These are phyloP conservation scores for Oceanodroma tethys DNA, from an alignment of 2,113 vertebrate genomes.

Conservation along the genomic window DNA sequence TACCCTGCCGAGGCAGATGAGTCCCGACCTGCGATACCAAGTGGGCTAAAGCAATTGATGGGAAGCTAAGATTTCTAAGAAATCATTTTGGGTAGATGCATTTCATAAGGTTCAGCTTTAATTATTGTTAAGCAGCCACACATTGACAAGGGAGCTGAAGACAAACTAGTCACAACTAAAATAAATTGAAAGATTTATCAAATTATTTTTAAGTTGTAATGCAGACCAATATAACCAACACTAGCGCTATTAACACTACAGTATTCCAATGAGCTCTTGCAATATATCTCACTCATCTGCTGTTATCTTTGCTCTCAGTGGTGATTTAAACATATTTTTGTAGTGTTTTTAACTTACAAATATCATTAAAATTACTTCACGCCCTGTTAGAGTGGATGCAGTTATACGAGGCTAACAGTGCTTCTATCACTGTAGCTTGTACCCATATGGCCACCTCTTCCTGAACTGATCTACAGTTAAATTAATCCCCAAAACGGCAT, in stretches of 20 bases:
- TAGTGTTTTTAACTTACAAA: neutral
- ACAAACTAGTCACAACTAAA: neutral
- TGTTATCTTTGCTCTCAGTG: neutral
- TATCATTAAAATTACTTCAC: neutral
- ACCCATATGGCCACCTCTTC: neutral
- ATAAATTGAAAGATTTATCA: neutral
- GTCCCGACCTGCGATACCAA: neutral
- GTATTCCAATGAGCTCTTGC: neutral
- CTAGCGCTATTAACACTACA: neutral
- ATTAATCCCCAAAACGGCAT: neutral
- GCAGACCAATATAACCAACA: neutral
- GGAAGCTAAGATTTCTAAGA: neutral
- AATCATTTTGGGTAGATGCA: neutral
- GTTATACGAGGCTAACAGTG: fast-evolving
- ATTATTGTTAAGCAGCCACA: neutral
- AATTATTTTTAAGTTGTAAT: neutral
- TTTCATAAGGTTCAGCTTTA: neutral
- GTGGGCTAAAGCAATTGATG: neutral
- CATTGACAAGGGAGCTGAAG: neutral
- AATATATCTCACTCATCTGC: neutral
- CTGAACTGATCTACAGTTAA: neutral
- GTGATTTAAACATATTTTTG: neutral
- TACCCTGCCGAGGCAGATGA: neutral
- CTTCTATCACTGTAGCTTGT: neutral
- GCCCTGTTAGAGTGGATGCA: neutral